Evolutionary conservation across 2,888 invertebrate genomes (phyloP), one percentile per base, ranked within the genome.

Genomic region (Trichogramma evanescens): DNA sequence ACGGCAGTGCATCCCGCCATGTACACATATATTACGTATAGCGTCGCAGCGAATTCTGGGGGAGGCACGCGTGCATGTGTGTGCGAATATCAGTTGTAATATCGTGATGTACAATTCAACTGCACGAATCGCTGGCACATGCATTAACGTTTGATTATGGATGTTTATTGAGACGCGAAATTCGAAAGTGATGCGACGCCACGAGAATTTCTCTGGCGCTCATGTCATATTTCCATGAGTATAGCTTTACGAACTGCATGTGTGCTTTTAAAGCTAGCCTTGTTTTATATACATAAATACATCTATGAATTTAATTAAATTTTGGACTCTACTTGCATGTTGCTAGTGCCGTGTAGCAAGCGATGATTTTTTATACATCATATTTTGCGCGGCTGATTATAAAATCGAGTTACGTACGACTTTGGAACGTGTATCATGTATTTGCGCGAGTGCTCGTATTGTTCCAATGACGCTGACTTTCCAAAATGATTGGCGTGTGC

Each of bases 291-390:
- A 26, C 26, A 26, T 26, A 26, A 1, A 26, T 26, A 26, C 26
- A 26, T 26, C 26, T 26, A 26, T 26, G 13, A 13, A 10, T 58
- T 53, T 59, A 59, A 62, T 63, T 63, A 59, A 63, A 57, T 58
- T 58, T 53, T 58, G 44, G 43, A 50, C 50, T 9, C 43, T 40
- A 51, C 54, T 42, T 9, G 26, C 26, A 26, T 26, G 26, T 26
- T 26, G 2, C 26, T 26, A 26, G 26, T 26, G 26, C 26, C 26
- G 26, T 26, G 26, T 2, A 26, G 26, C 2, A 58, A 63, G 56
- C 60, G 58, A 63, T 63, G 63, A 63, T 63, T 63, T 63, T 63
- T 63, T 56, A 63, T 63, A 60, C 61, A 61, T 63, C 56, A 63
- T 59, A 51, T n/a, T 41, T 40, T 39, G 10, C 39, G n/a, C 5